A percentile compares a stretch with the other conserved stretches of the same genome.
phyloP scores from a whole-genome alignment of 2,888 invertebrate genomes.

The Hyposoter dolosus region DNA sequence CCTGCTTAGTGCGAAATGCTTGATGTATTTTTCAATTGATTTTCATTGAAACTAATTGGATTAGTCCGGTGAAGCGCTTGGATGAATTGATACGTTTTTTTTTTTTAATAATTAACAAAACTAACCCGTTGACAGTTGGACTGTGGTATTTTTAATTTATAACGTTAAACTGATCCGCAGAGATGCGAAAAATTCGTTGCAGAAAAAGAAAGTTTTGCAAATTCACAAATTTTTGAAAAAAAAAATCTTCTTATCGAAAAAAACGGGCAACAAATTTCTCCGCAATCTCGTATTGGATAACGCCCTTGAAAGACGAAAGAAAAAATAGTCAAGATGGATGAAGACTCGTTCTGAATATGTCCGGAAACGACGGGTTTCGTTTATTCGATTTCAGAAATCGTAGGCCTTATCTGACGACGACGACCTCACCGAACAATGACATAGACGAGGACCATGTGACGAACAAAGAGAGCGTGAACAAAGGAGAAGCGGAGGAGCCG shows the following conservation, averaged over 20 bases:
- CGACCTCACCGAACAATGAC: slow-evolving; percentile 74
- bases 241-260: neutral
- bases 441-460: slow-evolving; percentile 69
- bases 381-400: slow-evolving; percentile 78
- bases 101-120: slow-evolving; percentile 53
- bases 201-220: neutral
- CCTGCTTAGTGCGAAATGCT: neutral
- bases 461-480: slow-evolving; percentile 58
- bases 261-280: neutral
- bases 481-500: slow-evolving; percentile 22
- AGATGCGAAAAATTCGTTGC: neutral
- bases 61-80: slow-evolving; percentile 57
- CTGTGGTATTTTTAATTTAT: slow-evolving; percentile 42
- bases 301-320: neutral
- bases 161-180: neutral
- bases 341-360: slow-evolving; percentile 64
- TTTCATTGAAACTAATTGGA: slow-evolving; percentile 47
- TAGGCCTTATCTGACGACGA: slow-evolving; percentile 82
- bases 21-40: slow-evolving; percentile 5
- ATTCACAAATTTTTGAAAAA: neutral
- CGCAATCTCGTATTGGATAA: neutral
- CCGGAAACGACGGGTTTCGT: slow-evolving; percentile 51
- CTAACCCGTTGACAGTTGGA: slow-evolving; percentile 62
- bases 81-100: slow-evolving; percentile 33
- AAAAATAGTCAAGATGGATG: slow-evolving; percentile 13